Conservation (phyloP, 2,797 vertebrate genomes). For the Crax fasciolata region DNA sequence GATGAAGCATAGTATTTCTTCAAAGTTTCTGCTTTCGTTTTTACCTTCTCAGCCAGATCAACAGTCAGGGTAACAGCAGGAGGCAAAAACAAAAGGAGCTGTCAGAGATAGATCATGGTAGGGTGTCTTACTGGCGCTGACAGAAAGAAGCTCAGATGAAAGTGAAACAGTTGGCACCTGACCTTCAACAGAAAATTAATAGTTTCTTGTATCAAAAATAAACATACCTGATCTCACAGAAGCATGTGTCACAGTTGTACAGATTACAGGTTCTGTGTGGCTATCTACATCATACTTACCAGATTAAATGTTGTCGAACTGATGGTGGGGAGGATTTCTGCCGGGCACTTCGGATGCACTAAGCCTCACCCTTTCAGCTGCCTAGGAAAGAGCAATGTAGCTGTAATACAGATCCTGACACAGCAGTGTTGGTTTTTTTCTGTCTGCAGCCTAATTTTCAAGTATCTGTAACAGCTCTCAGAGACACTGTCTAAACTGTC, state of each 20-base stretch:
- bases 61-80: neutral
- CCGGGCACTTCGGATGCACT: neutral
- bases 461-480: neutral
- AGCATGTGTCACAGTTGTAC: neutral
- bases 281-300: neutral
- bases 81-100: slow-evolving; percentile 37
- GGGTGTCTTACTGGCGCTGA: neutral
- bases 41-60: slow-evolving; percentile 1
- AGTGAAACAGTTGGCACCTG: neutral
- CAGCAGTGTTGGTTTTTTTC: neutral
- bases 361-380: neutral
- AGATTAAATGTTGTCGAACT: neutral
- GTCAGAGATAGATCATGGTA: neutral
- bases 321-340: neutral
- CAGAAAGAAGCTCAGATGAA: neutral
- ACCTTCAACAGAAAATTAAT: slow-evolving; percentile 4
- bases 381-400: neutral
- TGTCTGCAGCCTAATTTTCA: slow-evolving; percentile 17
- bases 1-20: neutral
- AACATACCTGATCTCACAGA: neutral
- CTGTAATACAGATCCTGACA: neutral
- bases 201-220: neutral
- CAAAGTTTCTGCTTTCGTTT: slow-evolving; percentile 23
- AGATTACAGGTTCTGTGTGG: neutral
- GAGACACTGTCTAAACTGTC: neutral